phyloP scores from a whole-genome alignment of 2,113 vertebrate species.

The Gymnarchus niloticus region DNA sequence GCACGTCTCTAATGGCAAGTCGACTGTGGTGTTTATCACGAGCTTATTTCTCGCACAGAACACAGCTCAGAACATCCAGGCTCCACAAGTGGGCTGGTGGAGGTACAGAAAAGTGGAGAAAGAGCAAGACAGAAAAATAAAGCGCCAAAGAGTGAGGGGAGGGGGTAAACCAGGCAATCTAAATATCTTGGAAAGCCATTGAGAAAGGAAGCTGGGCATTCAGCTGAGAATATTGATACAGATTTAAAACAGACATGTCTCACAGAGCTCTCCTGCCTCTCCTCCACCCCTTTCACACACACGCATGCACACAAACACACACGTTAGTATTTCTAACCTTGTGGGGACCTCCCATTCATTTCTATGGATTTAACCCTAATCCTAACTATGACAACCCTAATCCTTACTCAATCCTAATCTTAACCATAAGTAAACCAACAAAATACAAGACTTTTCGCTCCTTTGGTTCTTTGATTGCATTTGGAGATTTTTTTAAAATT shows the following conservation, averaged over 20 bases:
- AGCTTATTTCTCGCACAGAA: conserved; percentile 38
- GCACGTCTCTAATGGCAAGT: conserved; percentile 38
- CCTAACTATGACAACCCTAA: background rate
- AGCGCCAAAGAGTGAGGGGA: background rate
- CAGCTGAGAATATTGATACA: conserved; percentile 8
- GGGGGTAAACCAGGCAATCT: conserved; percentile 2
- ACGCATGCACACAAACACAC: background rate
- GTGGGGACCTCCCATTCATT: too few relatives aligned
- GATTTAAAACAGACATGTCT: background rate
- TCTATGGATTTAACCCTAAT: too few relatives aligned
- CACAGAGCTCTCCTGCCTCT: background rate
- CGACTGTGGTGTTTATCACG: conserved; percentile 51
- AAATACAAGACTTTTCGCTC: too few relatives aligned
- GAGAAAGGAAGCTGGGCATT: conserved; percentile 18
- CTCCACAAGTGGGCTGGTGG: background rate
- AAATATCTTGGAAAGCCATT: conserved; percentile 28
- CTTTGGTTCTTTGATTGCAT: too few relatives aligned
- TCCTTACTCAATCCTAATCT: too few relatives aligned
- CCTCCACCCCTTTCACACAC: background rate
- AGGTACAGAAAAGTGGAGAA: background rate
- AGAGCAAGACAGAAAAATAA: background rate
- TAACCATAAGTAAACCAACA: too few relatives aligned
- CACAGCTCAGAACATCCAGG: conserved; percentile 39
- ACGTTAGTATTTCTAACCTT: too few relatives aligned
- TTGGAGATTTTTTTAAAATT: too few relatives aligned